Evolutionary conservation across 2,888 invertebrate species (phyloP), one percentile per base, ranked within the genome.

Genomic region (Caenorhabditis becei): DNA sequence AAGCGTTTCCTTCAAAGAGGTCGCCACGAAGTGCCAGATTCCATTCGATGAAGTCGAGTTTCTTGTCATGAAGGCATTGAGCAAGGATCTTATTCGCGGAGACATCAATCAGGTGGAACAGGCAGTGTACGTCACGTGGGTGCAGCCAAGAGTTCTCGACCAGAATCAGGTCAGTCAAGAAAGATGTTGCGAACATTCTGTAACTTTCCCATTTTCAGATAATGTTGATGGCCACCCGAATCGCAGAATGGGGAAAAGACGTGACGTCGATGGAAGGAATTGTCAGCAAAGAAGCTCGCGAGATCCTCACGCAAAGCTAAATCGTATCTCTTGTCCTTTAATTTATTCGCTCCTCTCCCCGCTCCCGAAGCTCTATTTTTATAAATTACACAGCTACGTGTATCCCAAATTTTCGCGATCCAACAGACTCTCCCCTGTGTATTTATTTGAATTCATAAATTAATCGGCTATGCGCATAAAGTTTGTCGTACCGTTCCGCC

Each of bases 41-140:
- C 70, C 58, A 51, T 56, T 74, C 23, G 74, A 72, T 14, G 77
- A 85, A 63, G 96, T 99, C 23, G 99, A 99, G 91, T 93, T 97
- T 82, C 93, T 99, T 54, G 96, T 99, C 0, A 99, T 99, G 98
- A 97, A 97, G 92, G 98, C 98, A 0, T 92, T 99, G 28, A 96
- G 97, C 0, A 95, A 97, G 91, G 96, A 96, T 24, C 93, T 99
- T 18, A 96, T 99, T 4, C 94, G 95, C 75, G 99, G 93, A 26
- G 91, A 91, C 44, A 92, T 93, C 80, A 89, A 91, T 79, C 88
- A 89, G 91, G 90, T 97, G 23, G 92, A 93, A 37, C 91, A 92
- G 83, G 94, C 93, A 65, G 95, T 95, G 1, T 94, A 94, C 90
- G 94, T 95, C 94, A 94, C 94, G 11, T 96, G 95, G 95, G 95